These are phyloP conservation scores for Leptinotarsa juncta DNA, from an alignment of 2,888 invertebrate genomes.

Conservation along the genomic window DNA sequence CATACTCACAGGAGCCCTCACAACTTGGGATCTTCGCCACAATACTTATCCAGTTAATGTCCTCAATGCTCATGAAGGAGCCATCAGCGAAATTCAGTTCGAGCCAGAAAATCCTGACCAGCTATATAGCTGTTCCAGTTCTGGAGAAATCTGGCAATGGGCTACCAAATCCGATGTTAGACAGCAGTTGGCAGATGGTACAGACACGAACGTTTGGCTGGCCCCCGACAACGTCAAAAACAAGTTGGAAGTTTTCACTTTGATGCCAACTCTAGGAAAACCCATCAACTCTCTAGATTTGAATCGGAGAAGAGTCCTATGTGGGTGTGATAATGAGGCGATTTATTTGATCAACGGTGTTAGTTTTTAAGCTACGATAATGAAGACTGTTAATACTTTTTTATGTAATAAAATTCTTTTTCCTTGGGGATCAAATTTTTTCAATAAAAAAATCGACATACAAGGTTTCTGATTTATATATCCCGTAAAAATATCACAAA, in stretches of 20 bases:
- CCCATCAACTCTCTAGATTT: conserved; percentile 87
- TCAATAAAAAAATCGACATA: too few species aligned
- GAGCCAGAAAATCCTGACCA: conserved; percentile 88
- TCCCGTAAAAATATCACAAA: too few species aligned
- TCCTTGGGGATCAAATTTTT: too few species aligned
- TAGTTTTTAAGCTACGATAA: conserved; percentile 4
- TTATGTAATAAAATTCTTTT: too few species aligned
- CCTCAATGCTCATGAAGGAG: conserved; percentile 79
- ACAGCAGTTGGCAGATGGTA: conserved; percentile 41
- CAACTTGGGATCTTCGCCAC: conserved; percentile 91
- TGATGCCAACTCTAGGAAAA: conserved; percentile 81
- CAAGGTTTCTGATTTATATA: too few species aligned
- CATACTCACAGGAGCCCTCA: conserved; percentile 73
- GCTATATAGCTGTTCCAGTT: conserved; percentile 82
- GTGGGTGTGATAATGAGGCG: conserved; percentile 91
- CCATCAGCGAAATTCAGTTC: conserved; percentile 88
- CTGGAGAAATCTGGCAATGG: conserved; percentile 94
- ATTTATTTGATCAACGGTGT: conserved; percentile 82
- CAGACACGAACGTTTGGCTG: conserved; percentile 72
- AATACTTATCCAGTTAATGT: conserved; percentile 85
- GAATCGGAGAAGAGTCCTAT: conserved; percentile 78
- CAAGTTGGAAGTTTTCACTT: conserved; percentile 77
- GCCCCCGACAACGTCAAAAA: conserved; percentile 76
- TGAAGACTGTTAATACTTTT: too few species aligned
- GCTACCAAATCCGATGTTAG: conserved; percentile 69